Percentiles rank a stretch among this genome's conserved stretches.
These are phyloP conservation scores for Drosophila ogumai DNA, from an alignment of 1,140 invertebrate species.

Conservation along the genomic window DNA sequence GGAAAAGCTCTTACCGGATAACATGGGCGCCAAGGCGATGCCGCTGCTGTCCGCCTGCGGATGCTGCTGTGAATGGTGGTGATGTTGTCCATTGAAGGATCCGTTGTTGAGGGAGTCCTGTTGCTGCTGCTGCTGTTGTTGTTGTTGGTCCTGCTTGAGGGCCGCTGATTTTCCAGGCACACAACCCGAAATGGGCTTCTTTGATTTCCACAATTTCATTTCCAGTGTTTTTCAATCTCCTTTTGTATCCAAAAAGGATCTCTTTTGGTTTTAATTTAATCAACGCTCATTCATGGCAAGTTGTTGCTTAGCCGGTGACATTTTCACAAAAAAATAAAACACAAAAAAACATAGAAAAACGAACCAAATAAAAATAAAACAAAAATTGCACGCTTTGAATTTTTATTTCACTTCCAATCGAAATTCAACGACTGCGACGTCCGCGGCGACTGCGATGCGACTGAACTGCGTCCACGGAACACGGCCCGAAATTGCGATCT, in stretches of 20 bases:
- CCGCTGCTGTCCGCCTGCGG: conserved; percentile 62
- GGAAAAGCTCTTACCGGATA: conserved; percentile 70
- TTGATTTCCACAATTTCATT: conserved; percentile 84
- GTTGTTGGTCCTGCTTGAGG: conserved; percentile 74
- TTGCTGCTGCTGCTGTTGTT: conserved; percentile 73
- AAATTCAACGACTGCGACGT: conserved; percentile 15
- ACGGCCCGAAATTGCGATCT: conserved; percentile 66
- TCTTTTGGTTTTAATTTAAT: conserved; percentile 6
- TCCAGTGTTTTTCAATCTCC: conserved; percentile 15
- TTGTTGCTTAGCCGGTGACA: conserved; percentile 34
- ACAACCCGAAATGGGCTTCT: conserved; percentile 80
- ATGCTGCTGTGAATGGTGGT: conserved; percentile 39
- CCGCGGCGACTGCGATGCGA: conserved; percentile 38
- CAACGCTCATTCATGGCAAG: conserved; percentile 29
- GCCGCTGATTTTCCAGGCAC: conserved; percentile 76
- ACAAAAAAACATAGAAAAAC: conserved; percentile 1
- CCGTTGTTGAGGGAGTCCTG: conserved; percentile 25
- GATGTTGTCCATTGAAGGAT: conserved; percentile 38
- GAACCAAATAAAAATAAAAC: conserved; percentile 18
- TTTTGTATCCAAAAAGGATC: neutral
- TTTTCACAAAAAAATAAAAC: conserved; percentile 29
- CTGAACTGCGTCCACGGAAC: conserved; percentile 9
- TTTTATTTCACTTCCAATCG: conserved; percentile 16
- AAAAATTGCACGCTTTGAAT: conserved; percentile 12
- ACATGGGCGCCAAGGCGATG: conserved; percentile 77